phyloP scores from a whole-genome alignment of 1,140 invertebrate species.

The Cotesia vestalis region DNA sequence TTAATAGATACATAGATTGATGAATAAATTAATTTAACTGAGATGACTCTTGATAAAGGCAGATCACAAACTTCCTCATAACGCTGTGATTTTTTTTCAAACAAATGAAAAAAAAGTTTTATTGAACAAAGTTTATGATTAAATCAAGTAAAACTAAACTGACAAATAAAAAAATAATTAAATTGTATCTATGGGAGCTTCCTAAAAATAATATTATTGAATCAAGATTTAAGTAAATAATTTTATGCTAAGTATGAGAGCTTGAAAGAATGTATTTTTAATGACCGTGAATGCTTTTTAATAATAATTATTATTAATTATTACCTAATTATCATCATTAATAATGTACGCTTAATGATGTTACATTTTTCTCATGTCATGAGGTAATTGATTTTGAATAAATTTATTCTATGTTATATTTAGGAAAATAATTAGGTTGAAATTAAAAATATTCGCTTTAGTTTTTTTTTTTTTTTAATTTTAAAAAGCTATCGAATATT shows the following conservation, averaged over 20 bases:
- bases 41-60: background rate
- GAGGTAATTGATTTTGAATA: too few relatives aligned
- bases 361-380: too few relatives aligned
- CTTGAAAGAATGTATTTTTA: constrained; percentile 9
- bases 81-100: constrained; percentile 26
- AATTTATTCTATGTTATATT: too few relatives aligned
- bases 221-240: background rate
- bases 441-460: too few relatives aligned
- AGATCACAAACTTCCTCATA: constrained; percentile 15
- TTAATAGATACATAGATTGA: too few relatives aligned
- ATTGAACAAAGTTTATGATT: too few relatives aligned
- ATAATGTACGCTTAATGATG: too few relatives aligned
- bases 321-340: too few relatives aligned
- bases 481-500: too few relatives aligned
- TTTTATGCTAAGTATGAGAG: background rate
- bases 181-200: background rate
- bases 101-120: background rate
- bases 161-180: constrained; percentile 10
- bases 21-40: too few relatives aligned
- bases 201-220: background rate
- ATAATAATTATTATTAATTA: background rate
- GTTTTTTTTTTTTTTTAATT: too few relatives aligned
- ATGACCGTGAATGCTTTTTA: constrained; percentile 1
- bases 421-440: too few relatives aligned
- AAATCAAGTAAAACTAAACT: background rate